Conservation (phyloP, 2,888 invertebrate genomes). For the Geotrupes spiniger region DNA sequence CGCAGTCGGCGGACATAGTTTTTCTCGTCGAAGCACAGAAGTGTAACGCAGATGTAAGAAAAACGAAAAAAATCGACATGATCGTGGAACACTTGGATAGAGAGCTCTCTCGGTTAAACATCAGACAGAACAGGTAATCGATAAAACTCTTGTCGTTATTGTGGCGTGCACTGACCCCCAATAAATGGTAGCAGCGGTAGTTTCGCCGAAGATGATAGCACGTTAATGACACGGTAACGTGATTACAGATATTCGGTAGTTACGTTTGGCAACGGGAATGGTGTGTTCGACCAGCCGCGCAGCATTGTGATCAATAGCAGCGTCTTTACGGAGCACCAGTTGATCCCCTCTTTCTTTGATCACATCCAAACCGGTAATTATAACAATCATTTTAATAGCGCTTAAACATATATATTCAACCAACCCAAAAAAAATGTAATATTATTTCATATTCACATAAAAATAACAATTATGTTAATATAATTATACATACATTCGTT, state of each 20-base stretch:
- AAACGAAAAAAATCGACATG: constrained; percentile 65
- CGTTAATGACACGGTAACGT: constrained; percentile 15
- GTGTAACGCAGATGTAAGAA: constrained; percentile 72
- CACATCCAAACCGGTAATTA: constrained; percentile 63
- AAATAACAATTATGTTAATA: too few relatives aligned
- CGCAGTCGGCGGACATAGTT: constrained; percentile 77
- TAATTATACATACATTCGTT: too few relatives aligned
- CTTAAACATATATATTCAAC: neutral
- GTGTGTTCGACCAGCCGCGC: constrained; percentile 69
- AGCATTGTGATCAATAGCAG: constrained; percentile 67
- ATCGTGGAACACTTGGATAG: constrained; percentile 67
- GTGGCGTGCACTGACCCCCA: constrained; percentile 22
- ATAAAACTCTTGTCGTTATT: constrained; percentile 20
- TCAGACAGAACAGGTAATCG: constrained; percentile 59
- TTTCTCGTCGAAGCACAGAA: constrained; percentile 84
- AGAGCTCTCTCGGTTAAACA: constrained; percentile 62
- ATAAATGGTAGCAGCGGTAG: constrained; percentile 1
- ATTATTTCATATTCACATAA: too few relatives aligned
- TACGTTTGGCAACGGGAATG: constrained; percentile 72
- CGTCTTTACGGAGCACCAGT: constrained; percentile 61
- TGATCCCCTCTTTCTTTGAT: constrained; percentile 66
- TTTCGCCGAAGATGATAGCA: constrained; percentile 8
- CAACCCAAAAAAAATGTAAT: too few relatives aligned
- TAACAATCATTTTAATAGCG: constrained; percentile 19
- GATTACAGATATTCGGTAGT: constrained; percentile 72